Evolutionary conservation across 1,140 invertebrate species (phyloP).

Genomic region (Nilaparvata lugens): DNA sequence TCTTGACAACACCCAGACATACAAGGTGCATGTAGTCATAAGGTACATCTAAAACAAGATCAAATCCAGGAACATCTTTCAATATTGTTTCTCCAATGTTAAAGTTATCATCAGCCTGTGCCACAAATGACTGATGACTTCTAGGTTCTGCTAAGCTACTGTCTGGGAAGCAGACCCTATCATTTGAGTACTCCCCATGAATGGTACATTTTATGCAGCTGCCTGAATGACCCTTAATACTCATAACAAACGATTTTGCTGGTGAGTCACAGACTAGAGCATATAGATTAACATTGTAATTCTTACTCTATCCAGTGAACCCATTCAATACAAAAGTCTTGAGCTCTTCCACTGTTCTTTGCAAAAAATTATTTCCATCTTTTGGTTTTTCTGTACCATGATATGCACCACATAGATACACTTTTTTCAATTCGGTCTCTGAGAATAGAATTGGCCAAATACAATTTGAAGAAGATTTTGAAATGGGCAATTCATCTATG

Average conservation of each 20-base stretch:
- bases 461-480: too few relatives aligned
- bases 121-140: slow-evolving; percentile 2
- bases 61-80: slow-evolving; percentile 7
- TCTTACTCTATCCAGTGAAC: too few relatives aligned
- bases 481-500: too few relatives aligned
- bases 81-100: slow-evolving; percentile 6
- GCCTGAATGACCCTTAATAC: slow-evolving; percentile 9
- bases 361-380: too few relatives aligned
- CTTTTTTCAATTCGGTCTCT: too few relatives aligned
- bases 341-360: too few relatives aligned
- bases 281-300: too few relatives aligned
- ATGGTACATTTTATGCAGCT: slow-evolving; percentile 9
- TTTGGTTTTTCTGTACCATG: too few relatives aligned
- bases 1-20: slow-evolving; percentile 8
- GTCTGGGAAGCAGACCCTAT: slow-evolving; percentile 8
- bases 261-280: too few relatives aligned
- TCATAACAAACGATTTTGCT: neutral
- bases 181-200: slow-evolving; percentile 4
- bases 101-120: slow-evolving; percentile 1
- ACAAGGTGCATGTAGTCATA: slow-evolving; percentile 7
- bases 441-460: too few relatives aligned
- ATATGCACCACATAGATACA: too few relatives aligned
- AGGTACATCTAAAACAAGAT: slow-evolving; percentile 9
- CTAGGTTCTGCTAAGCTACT: neutral
- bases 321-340: too few relatives aligned